Base-by-base conservation (phyloP, 2,888 invertebrate genomes). In the Rhingia campestris region DNA sequence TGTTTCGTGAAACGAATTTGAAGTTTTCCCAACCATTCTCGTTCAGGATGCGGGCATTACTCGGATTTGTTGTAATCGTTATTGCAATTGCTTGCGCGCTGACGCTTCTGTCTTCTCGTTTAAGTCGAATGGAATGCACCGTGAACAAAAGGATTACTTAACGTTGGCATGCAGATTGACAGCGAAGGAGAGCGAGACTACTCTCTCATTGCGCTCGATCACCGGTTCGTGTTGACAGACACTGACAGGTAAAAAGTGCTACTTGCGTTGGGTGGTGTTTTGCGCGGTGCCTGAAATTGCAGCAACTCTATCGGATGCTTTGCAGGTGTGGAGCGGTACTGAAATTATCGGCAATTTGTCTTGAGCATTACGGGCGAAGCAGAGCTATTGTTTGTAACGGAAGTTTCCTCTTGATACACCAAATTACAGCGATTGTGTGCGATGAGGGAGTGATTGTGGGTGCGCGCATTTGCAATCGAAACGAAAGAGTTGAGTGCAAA, bases 101-200 rank as follows among this genome's bases (percentile, higher is more conserved):
- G 49, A 41, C 56, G 37, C 47, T 22, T 45, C 58, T 45, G 7
- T 39, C 1, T 10, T 10, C 3, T 9, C 1, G 39, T 39, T 10
- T 51, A 33, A 4, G 47, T 66, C 73, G 59, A 59, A 6, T 67
- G 53, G 47, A 66, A 61, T 39, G 67, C n/a, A n/a, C n/a, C n/a
- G 7, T 51, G 43, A 58, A 64, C 63, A 69, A 74, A 70, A 70
- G 81, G 64, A 70, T 76, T 66, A 61, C 41, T 66, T 61, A 53
- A 76, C 66, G 59, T 53, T 58, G 39, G 58, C 81, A 75, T 70
- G 75, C 70, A 75, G 81, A 75, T 51, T 81, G 75, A 82, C 77
- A 77, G 61, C 14, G 45, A 74, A 22, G 22, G 56, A 41, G 56
- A 69, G 49, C 4, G 22, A 47, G 0, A 32, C 33, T 59, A 51